Evolutionary conservation across 2,113 vertebrate genomes (phyloP), one percentile per base, ranked within the genome.

Genomic region (Microcebus griseorufus): DNA sequence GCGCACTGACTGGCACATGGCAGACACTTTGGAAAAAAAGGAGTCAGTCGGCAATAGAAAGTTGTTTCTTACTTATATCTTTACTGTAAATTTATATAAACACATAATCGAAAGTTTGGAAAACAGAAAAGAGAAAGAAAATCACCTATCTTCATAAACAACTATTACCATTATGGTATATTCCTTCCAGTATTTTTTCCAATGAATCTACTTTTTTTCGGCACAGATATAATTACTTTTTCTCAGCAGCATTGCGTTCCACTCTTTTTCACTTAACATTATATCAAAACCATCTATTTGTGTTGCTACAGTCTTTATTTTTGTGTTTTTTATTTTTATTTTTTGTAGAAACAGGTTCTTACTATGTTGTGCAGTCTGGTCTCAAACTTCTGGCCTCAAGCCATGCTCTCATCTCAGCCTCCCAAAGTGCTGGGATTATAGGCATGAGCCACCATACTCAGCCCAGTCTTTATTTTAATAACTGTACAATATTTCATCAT

Each of bases 161-260:
- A 55, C 45, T 89, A 23, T 37, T 87, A 64, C 53, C 14, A 75
- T 84, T 37, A 27, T 20, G 32, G 12, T 51, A 29, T 70, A 87
- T 42, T 94, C 9, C 48, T 62, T 87, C 48, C 20, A 65, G 20
- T 67, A 37, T 79, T 95, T 97, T 96, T 92, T 65, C 79, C 60
- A 94, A 10, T 34, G 27, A 39, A 42, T 80, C 34, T 78, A 27
- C 70, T 95, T 94, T 94, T 90, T 83, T 62, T 32, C 37, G 42
- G 34, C 55, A 67, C 9, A 69, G 34, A 65, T 73, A 37, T 12
- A 20, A 39, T 78, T 76, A n/a, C 88, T 86, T 67, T 86, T 45
- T 60, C 42, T 78, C 32, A 86, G 65, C 27, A 67, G 13, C 7
- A 27, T 62, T 86, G 10, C 1, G 9, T 69, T 14, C 53, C 92